Evolutionary conservation across 2,113 vertebrate genomes (phyloP), one percentile per base, ranked within the genome.

Genomic region (Antigone vipio): DNA sequence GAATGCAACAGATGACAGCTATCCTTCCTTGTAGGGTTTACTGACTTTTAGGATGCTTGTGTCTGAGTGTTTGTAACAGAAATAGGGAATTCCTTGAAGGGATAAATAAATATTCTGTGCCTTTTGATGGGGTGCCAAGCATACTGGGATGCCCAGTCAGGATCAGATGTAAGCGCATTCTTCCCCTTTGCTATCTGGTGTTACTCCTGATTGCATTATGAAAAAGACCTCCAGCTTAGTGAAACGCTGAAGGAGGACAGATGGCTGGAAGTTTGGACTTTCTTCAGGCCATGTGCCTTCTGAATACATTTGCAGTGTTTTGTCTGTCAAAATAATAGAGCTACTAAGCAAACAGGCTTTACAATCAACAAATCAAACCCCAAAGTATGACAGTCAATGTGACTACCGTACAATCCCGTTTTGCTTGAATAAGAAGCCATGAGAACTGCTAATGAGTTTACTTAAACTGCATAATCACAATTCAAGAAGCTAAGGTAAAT

Each of bases 241-340:
- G 75, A 80, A 81, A 62, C 89, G 60, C 62, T 90, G 88, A 91
- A 85, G 81, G 62, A 95, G 64, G 88, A 85, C 88, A 88, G 78
- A 93, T 75, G 89, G 58, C 73, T 89, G 84, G 35, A 92, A 23
- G 66, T 42, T 74, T 95, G 93, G 82, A 90, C 82, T 92, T 89
- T 26, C 66, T 88, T 94, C 78, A 87, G 84, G 69, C 85, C 77
- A 11, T 53, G 49, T 56, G 81, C 66, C 62, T 96, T 66, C 69
- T 79, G 60, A 95, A 64, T 62, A 27, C 86, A 64, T 91, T 93
- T 95, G 69, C 84, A 93, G 45, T 79, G 62, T 75, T 94, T 92
- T 79, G 74, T 34, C 89, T 96, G 89, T 89, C 94, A 91, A 96
- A 94, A 85, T 81, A 82, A 16, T 50, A 5, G 77, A 96, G 89